Conservation (phyloP, 1,140 invertebrate species). For the Bombus waltoni region DNA sequence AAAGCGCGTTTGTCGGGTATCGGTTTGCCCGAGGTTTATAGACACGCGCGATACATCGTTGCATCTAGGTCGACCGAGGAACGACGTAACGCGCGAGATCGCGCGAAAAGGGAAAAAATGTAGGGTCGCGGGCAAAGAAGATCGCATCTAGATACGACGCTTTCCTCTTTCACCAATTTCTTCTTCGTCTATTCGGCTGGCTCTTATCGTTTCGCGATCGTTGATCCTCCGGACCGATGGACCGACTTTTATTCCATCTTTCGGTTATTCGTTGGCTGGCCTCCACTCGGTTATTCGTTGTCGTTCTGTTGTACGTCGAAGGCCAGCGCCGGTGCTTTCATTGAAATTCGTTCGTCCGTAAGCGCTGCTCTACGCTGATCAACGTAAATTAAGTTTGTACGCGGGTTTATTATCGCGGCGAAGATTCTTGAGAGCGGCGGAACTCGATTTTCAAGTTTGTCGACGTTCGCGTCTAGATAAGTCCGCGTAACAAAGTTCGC, state of each 20-base stretch:
- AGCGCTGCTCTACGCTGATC: background rate
- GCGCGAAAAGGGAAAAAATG: background rate
- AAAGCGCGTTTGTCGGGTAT: background rate
- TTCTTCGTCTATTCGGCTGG: background rate
- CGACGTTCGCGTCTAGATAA: background rate
- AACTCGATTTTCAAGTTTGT: background rate
- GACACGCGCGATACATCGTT: background rate
- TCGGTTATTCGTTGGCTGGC: too few species aligned
- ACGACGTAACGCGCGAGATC: slow-evolving; percentile 13
- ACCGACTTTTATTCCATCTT: too few species aligned
- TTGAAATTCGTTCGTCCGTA: background rate
- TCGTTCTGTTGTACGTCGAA: background rate
- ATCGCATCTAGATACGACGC: background rate
- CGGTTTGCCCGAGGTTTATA: background rate
- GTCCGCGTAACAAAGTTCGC: background rate
- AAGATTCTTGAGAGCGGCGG: background rate
- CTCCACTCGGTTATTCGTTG: background rate
- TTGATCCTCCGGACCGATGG: too few species aligned
- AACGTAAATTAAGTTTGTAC: slow-evolving; percentile 20
- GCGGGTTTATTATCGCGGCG: background rate
- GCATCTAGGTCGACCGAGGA: background rate
- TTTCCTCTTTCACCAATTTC: background rate
- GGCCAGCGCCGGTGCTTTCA: background rate
- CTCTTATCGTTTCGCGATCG: background rate
- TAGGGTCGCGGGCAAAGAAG: background rate